These are phyloP conservation scores for Umimayanthus chanpuru DNA, from an alignment of 92 coral and sea anemone species.

Conservation along the genomic window DNA sequence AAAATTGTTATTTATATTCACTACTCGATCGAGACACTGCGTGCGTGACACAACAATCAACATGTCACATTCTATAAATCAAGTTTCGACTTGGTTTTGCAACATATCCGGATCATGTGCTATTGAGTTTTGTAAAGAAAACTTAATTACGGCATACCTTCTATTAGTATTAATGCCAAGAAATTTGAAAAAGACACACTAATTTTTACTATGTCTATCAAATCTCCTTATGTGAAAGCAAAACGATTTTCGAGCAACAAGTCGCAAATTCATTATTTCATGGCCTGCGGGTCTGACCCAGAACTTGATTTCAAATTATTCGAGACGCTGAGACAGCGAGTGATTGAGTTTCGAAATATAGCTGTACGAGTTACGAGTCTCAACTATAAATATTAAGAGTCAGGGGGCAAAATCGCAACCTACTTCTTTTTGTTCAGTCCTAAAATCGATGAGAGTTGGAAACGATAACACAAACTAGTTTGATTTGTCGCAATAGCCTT, in stretches of 20 bases:
- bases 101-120: background rate
- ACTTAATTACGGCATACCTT: background rate
- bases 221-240: background rate
- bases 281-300: background rate
- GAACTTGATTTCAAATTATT: background rate
- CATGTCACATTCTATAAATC: too few relatives aligned
- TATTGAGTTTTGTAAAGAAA: too few relatives aligned
- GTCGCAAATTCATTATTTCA: background rate
- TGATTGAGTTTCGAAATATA: background rate
- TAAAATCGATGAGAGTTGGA: background rate
- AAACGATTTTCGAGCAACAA: background rate
- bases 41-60: conserved; percentile 2
- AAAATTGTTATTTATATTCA: too few relatives aligned
- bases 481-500: background rate
- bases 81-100: too few relatives aligned
- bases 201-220: background rate
- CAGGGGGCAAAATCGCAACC: background rate
- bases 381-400: too few relatives aligned
- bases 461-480: background rate
- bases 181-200: background rate
- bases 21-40: too few relatives aligned
- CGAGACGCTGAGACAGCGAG: background rate
- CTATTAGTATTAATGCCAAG: background rate
- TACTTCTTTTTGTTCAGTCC: background rate
- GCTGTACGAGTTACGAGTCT: background rate